Evolutionary conservation across 2,797 vertebrate genomes (phyloP), one percentile per base, ranked within the genome.

Genomic region (Pipistrellus nathusii): DNA sequence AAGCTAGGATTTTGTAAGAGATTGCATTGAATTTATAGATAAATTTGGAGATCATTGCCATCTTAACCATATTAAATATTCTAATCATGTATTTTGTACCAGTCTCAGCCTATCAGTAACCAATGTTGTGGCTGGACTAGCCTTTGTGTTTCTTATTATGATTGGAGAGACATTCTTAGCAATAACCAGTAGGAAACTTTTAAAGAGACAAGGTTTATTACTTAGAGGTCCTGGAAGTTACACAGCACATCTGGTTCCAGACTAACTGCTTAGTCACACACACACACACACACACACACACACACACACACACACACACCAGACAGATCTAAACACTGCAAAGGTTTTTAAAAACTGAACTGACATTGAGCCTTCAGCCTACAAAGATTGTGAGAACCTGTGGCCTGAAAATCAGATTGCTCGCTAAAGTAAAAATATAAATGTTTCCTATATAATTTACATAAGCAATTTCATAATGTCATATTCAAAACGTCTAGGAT

Each of bases 271-370:
- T 76, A 62, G 53, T 77, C 32, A 46, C 46, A 53, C 4, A 62
- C 48, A 17, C 23, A 85, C 10, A 51, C 62, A 55, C 53, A 55
- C 53, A 55, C 53, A 23, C 53, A 23, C 53, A 55, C 53, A 55
- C 53, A 21, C 53, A 38, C 35, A 55, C 46, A 55, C 46, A 62
- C 4, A 53, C 48, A 21, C 23, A 85, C 7, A 41, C 62, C 62
- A 85, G 44, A 72, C 46, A 87, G 35, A 88, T 64, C 32, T 46
- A 23, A 73, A 59, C 21, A 69, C 27, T 68, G 9, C 38, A 85
- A 57, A 93, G 8, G 9, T 46, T 93, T 93, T 90, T 93, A 66
- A 80, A 91, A 93, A 91, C 64, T 62, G 30, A 95, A 53, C 46
- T 89, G 48, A 85, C 21, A 51, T 30, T 78, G 64, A 32, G 41